Base-by-base conservation (phyloP, 2,888 invertebrate species). In the Sympetrum striolatum region DNA sequence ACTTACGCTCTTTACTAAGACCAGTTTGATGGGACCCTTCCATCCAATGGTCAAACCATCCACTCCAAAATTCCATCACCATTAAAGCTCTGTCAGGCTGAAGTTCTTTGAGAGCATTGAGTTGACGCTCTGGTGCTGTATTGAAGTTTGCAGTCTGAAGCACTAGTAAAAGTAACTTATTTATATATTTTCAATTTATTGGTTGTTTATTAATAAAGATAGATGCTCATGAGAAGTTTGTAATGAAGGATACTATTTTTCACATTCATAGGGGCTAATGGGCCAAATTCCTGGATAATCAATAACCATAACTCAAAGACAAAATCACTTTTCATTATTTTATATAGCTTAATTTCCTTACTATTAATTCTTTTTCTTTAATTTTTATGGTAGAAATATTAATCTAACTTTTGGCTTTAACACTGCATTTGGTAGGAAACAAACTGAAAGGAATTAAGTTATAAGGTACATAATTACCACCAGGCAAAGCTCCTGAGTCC, bases 41-140 rank as follows among this genome's bases (percentile, higher is more conserved):
- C 10, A 93, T 93, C 96, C 96, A 96, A 92, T 95, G 95, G 92
- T 95, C 95, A 92, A 95, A 96, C 95, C 96, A 96, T 35, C 96
- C 95, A 3, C 94, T 93, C 95, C 95, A 96, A 92, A 94, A 95
- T 92, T 96, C 96, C 94, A 95, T 95, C 0, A 95, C 95, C 95
- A 95, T 95, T 8, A 94, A 91, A 0, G 96, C 95, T 91, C 94
- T 94, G 91, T 94, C 93, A 0, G 94, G 94, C 92, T 95, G 95
- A 22, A 94, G 92, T 80, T 92, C 91, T 90, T 93, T 92, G 80
- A 95, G 93, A 12, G 92, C 92, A 25, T 94, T 92, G 90, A 95
- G 93, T 91, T 95, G 93, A 10, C 92, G 91, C 73, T 93, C 92
- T 0, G 94, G 94, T 91, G 94, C 93, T 0, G 92, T 92, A 86